Percentiles rank a stretch among this genome's conserved stretches.
These are phyloP conservation scores for Orthonychiurus folsomi DNA, from an alignment of 2,888 invertebrate genomes.

Conservation along the genomic window DNA sequence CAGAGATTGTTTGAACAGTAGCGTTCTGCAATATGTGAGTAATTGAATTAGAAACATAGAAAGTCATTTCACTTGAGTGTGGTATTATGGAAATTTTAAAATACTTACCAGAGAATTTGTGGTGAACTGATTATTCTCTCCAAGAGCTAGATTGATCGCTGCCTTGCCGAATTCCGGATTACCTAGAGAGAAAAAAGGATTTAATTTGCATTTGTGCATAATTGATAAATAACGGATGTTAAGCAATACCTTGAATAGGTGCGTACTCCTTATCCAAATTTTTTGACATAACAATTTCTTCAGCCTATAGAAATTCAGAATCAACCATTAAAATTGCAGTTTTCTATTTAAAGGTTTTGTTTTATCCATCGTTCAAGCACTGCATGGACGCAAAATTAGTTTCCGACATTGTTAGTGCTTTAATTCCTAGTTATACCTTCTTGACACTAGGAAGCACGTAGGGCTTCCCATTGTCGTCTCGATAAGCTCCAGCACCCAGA, in stretches of 20 bases:
- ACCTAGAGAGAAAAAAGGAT: no score
- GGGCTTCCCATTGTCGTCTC: slow-evolving; percentile 95
- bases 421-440: slow-evolving; percentile 39
- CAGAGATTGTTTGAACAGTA: slow-evolving; percentile 78
- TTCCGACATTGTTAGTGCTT: no score
- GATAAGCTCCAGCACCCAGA: slow-evolving; percentile 90
- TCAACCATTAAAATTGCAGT: background rate
- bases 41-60: no score
- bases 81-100: no score
- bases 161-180: slow-evolving; percentile 70
- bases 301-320: slow-evolving; percentile 58
- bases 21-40: slow-evolving; percentile 53
- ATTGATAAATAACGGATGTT: no score
- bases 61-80: no score
- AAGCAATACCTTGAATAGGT: slow-evolving; percentile 80
- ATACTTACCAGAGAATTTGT: slow-evolving; percentile 62
- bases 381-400: no score
- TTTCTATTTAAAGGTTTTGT: no score
- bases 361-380: no score
- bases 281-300: slow-evolving; percentile 59
- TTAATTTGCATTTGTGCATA: no score
- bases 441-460: slow-evolving; percentile 81
- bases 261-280: slow-evolving; percentile 88
- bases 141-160: slow-evolving; percentile 81
- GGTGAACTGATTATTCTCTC: slow-evolving; percentile 61